Evolutionary conservation across 2,888 invertebrate genomes (phyloP), one percentile per base, ranked within the genome.

Genomic region (Dinocampus coccinellae): DNA sequence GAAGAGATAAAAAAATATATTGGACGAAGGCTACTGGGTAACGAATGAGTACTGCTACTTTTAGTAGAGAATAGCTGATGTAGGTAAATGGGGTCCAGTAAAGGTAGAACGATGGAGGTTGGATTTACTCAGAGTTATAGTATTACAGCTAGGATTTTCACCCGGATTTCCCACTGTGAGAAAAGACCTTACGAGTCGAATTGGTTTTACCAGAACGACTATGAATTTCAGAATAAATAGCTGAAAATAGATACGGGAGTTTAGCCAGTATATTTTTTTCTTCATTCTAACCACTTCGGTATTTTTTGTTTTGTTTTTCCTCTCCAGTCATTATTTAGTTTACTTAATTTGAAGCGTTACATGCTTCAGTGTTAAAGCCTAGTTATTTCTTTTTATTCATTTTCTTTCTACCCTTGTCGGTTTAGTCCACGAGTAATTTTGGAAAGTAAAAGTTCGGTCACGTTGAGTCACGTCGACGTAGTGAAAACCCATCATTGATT

Each of bases 61-160:
- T 67, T 63, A 63, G 67, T 61, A 62, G 67, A 72, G 67, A 63
- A 63, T 72, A 72, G 67, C 72, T 72, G 72, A 72, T 68, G 67
- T 72, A 72, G 72, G 72, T 72, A 68, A 72, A 72, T 72, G 63
- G 72, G 67, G 66, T 70, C 61, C 64, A 39, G 70, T 69, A 73
- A 73, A 72, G 69, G 68, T 63, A 53, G 67, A 63, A 63, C 66
- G 71, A 69, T 57, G 55, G 68, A 66, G 72, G 70, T 70, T 74
- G 77, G 77, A 75, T 75, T 77, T 75, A 63, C 70, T 70, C 66
- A 72, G 75, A 77, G 77, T 77, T 77, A 77, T 75, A 75, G 75
- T 73, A 70, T 69, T 70, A 73, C 73, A 75, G 67, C 64, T 60
- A 34, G 76, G 73, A 77, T 77, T 76, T 77, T 74, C 73, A 60